Evolutionary conservation across 2,888 invertebrate genomes (phyloP).

Genomic region (Harpalus rufipes): DNA sequence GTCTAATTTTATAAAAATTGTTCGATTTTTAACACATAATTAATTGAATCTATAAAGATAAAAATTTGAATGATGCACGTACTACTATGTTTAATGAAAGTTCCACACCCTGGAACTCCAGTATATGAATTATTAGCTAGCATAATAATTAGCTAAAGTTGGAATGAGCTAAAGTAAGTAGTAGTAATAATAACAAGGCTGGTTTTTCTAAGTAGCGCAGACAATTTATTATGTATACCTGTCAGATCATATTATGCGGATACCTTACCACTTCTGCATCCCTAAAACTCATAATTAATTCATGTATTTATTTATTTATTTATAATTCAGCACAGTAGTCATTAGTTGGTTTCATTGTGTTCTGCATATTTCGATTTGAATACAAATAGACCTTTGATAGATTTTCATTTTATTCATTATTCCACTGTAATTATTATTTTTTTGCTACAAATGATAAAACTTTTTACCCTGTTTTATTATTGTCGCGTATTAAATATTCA

Average conservation of each 20-base stretch:
- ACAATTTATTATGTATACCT: conserved; percentile 33
- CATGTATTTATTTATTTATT: conserved; percentile 36
- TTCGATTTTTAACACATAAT: too few species aligned
- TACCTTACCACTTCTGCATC: neutral
- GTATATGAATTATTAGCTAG: neutral
- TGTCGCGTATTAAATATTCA: conserved; percentile 39
- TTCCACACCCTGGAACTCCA: neutral
- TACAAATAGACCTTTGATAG: conserved; percentile 36
- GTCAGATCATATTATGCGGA: conserved; percentile 3
- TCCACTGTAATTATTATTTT: conserved; percentile 16
- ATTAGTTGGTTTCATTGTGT: conserved; percentile 44
- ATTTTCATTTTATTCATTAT: conserved; percentile 49
- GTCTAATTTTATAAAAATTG: too few species aligned
- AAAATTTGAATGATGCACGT: neutral
- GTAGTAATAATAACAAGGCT: neutral
- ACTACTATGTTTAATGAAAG: neutral
- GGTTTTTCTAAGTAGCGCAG: conserved; percentile 2
- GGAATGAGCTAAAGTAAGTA: neutral
- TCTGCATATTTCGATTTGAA: conserved; percentile 30
- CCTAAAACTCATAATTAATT: conserved; percentile 42
- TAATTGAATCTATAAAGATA: too few species aligned
- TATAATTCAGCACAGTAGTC: conserved; percentile 31
- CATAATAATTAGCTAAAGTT: conserved; percentile 8
- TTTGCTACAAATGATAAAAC: conserved; percentile 29
- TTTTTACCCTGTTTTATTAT: conserved; percentile 26